phyloP scores from a whole-genome alignment of 2,113 vertebrate genomes.

The Mesocricetus auratus region DNA sequence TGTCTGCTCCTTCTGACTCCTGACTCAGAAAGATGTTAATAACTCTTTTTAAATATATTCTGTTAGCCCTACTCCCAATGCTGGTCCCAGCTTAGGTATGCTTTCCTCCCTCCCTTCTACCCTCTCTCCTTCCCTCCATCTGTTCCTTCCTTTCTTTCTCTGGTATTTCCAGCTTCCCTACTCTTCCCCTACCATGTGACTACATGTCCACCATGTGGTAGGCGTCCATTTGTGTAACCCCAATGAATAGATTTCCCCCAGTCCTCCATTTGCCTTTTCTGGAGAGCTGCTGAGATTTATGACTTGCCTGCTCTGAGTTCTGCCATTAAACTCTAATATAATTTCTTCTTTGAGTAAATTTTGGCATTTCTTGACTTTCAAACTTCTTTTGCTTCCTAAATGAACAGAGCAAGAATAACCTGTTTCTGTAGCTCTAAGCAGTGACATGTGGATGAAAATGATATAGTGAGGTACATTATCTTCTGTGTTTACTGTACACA shows the following conservation, averaged over 20 bases:
- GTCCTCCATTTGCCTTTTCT: not conserved
- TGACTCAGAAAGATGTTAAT: not conserved
- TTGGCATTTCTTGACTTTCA: not conserved
- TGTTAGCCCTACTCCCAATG: too few species aligned
- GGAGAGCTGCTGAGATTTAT: not conserved
- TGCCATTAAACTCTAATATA: not conserved
- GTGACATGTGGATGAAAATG: not conserved
- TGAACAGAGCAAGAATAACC: not conserved
- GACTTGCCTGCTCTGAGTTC: not conserved
- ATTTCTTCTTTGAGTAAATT: not conserved
- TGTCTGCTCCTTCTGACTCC: not conserved
- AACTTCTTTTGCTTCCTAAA: not conserved
- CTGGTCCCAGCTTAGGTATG: not conserved
- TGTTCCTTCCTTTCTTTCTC: not conserved
- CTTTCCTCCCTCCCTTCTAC: fast-evolving
- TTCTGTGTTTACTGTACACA: not conserved
- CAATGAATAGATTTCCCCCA: too few species aligned
- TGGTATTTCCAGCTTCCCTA: not conserved
- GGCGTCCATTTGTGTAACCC: not conserved
- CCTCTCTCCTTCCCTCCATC: not conserved
- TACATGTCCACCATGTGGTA: not conserved
- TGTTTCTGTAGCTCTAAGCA: not conserved
- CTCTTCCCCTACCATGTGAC: not conserved
- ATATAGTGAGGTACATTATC: too few species aligned
- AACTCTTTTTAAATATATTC: not conserved